A percentile compares a stretch with the other conserved stretches of the same genome.
These are phyloP conservation scores for Scrobipalpa costella DNA, from an alignment of 2,888 invertebrate species.

Conservation along the genomic window DNA sequence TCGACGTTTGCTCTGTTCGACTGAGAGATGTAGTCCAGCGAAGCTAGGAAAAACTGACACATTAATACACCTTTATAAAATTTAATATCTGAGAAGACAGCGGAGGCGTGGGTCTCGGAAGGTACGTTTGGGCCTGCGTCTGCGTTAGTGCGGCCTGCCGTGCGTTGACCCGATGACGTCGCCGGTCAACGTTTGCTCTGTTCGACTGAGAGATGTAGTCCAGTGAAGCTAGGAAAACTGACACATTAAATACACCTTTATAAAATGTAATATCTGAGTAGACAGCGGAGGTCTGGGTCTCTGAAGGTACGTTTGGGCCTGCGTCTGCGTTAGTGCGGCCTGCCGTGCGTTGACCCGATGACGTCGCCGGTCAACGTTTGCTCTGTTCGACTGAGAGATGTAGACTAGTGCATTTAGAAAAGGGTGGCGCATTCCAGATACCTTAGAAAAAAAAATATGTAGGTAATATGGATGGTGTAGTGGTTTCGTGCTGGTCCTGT, in stretches of 20 bases:
- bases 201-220: too few relatives aligned
- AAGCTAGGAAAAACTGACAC: too few relatives aligned
- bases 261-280: conserved; percentile 7
- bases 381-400: too few relatives aligned
- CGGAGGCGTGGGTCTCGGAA: background rate
- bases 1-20: background rate
- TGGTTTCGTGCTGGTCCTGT: too few relatives aligned
- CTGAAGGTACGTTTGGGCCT: background rate
- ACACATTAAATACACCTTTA: too few relatives aligned
- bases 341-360: background rate
- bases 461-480: too few relatives aligned
- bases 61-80: too few relatives aligned
- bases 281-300: background rate
- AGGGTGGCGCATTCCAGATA: too few relatives aligned
- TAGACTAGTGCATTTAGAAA: too few relatives aligned
- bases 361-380: background rate
- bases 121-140: background rate
- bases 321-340: background rate
- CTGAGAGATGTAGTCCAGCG: too few relatives aligned
- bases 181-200: background rate
- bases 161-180: background rate
- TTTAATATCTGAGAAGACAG: conserved; percentile 6
- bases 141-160: background rate
- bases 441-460: too few relatives aligned
- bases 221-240: too few relatives aligned